A percentile compares a stretch with the other conserved stretches of the same genome.
Conservation (phyloP, 64 coral and sea anemone genomes). For the Actinia equina region DNA sequence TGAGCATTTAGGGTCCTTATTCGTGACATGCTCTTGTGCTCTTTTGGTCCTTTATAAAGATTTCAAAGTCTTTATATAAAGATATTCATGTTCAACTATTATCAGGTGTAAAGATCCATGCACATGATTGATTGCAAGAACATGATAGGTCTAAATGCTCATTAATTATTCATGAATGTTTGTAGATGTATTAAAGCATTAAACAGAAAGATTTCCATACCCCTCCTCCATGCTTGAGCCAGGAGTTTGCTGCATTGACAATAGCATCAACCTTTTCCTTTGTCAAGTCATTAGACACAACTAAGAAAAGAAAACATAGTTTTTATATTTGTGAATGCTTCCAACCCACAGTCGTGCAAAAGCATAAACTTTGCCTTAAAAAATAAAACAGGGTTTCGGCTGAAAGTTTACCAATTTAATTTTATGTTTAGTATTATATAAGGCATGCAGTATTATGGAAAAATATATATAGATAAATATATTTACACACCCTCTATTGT, state of each 20-base stretch:
- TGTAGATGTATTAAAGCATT: neutral
- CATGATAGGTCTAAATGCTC: too few species aligned
- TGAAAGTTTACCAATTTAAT: neutral
- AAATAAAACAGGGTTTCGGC: neutral
- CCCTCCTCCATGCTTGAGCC: constrained; percentile 86
- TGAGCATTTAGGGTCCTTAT: too few species aligned
- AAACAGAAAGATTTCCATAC: constrained; percentile 37
- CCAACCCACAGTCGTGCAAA: neutral
- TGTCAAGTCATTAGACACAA: constrained; percentile 83
- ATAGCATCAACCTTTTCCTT: constrained; percentile 77
- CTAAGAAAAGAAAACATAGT: constrained; percentile 25
- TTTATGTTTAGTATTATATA: neutral
- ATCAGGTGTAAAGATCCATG: too few species aligned
- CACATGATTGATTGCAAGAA: too few species aligned
- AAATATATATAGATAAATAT: neutral
- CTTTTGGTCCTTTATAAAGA: too few species aligned
- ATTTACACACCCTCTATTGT: neutral
- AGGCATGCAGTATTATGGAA: too few species aligned
- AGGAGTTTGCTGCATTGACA: constrained; percentile 89
- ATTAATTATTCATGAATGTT: too few species aligned
- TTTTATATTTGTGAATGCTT: neutral
- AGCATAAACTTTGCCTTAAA: too few species aligned
- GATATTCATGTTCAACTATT: too few species aligned
- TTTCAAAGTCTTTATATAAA: too few species aligned
- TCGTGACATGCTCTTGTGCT: too few species aligned